A percentile compares a stretch with the other conserved stretches of the same genome.
Conservation (phyloP, 2,113 vertebrate species). For the Salvelinus fontinalis region DNA sequence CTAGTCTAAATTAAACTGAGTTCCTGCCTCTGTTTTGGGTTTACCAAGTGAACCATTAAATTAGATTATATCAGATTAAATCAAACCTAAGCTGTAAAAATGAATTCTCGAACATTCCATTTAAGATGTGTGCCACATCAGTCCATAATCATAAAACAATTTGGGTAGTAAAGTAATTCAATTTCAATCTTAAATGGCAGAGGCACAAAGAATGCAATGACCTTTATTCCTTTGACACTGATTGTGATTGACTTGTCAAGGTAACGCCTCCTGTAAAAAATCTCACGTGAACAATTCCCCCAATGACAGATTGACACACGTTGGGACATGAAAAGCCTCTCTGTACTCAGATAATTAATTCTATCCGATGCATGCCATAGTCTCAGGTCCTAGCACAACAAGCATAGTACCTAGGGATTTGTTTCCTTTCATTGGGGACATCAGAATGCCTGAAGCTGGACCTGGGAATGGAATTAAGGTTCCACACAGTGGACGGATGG, state of each 20-base stretch:
- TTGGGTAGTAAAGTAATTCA: not conserved
- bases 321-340: conserved; percentile 46
- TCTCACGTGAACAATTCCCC: conserved; percentile 31
- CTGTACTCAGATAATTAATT: conserved; percentile 40
- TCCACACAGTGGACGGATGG: conserved; percentile 28
- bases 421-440: conserved; percentile 35
- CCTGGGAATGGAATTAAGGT: conserved; percentile 1
- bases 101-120: not conserved
- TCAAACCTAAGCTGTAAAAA: too few relatives aligned
- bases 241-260: conserved; percentile 5
- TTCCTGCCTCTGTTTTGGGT: conserved; percentile 50
- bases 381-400: conserved; percentile 16
- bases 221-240: conserved; percentile 27
- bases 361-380: conserved; percentile 10
- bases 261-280: conserved; percentile 19
- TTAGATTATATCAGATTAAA: too few relatives aligned
- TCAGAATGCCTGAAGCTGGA: conserved; percentile 30
- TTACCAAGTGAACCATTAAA: not conserved
- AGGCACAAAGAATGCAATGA: conserved; percentile 2
- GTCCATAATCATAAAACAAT: conserved; percentile 8
- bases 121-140: not conserved
- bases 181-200: conserved; percentile 31
- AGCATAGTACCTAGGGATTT: conserved; percentile 22
- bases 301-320: conserved; percentile 45
- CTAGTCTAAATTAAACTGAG: conserved; percentile 44